Evolutionary conservation across 1,140 invertebrate species (phyloP).

Genomic region (Mamestra configurata): DNA sequence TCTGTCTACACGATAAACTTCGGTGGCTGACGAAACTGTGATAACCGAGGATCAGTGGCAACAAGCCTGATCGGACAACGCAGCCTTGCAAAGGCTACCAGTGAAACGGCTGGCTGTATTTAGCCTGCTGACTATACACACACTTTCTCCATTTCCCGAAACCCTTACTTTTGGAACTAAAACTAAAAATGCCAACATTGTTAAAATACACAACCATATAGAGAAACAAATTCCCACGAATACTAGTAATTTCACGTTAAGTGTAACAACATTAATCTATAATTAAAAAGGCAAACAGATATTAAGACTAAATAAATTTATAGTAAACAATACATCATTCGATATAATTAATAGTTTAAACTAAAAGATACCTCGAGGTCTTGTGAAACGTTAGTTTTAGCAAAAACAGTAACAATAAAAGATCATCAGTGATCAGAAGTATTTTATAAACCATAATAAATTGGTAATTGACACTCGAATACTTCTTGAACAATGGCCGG

Average conservation of each 20-base stretch:
- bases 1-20: too few species aligned
- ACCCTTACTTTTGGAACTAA: not conserved
- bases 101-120: too few species aligned
- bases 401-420: conserved; percentile 47
- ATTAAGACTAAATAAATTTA: not conserved
- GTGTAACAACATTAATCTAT: not conserved
- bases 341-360: conserved; percentile 5
- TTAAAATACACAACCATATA: not conserved
- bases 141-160: too few species aligned
- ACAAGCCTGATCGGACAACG: too few species aligned
- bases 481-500: conserved; percentile 35
- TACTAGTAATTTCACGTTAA: not conserved
- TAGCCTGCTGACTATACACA: not conserved
- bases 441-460: conserved; percentile 57
- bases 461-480: conserved; percentile 54
- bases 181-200: conserved; percentile 3
- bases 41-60: too few species aligned
- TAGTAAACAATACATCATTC: not conserved
- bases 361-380: not conserved
- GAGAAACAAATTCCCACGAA: not conserved
- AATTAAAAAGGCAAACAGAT: not conserved
- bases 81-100: too few species aligned
- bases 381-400: not conserved
- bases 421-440: conserved; percentile 7
- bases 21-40: too few species aligned